phyloP scores from a whole-genome alignment of 2,113 vertebrate genomes.

The Dipodomys merriami region DNA sequence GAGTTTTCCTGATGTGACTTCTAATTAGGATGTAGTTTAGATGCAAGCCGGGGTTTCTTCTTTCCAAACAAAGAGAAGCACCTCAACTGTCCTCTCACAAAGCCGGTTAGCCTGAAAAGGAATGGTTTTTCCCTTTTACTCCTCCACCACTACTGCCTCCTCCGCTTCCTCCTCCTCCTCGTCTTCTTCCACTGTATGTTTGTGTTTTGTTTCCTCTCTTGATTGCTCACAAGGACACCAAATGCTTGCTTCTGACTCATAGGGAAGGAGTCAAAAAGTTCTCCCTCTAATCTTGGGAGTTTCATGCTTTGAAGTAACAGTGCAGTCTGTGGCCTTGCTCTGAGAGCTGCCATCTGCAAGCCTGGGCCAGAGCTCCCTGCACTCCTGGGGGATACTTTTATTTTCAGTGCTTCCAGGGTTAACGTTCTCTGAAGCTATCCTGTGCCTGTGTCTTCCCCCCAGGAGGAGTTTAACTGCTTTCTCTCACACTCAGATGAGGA shows the following conservation, averaged over 20 bases:
- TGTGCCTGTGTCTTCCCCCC: neutral
- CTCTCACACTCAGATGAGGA: neutral
- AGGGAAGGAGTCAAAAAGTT: neutral
- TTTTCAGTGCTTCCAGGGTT: neutral
- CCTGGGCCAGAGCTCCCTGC: neutral
- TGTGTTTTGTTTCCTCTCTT: neutral
- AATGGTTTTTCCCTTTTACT: neutral
- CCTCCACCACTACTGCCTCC: neutral
- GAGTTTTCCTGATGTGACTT: constrained; percentile 31
- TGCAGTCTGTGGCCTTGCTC: neutral
- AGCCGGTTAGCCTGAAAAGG: neutral
- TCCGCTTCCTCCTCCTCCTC: neutral
- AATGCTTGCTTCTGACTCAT: constrained; percentile 26
- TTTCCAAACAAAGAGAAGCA: constrained; percentile 61
- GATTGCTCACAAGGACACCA: neutral
- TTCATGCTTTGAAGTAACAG: neutral
- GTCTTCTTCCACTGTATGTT: neutral
- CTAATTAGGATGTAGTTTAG: constrained; percentile 67
- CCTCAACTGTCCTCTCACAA: constrained; percentile 3
- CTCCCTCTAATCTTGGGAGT: constrained; percentile 3
- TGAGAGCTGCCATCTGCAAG: neutral
- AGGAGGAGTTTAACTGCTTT: neutral
- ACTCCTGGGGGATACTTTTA: neutral
- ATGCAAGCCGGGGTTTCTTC: constrained; percentile 45
- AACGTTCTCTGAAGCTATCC: neutral